Evolutionary conservation across 1,140 invertebrate genomes (phyloP).

Genomic region (Temnothorax curvispinosus): DNA sequence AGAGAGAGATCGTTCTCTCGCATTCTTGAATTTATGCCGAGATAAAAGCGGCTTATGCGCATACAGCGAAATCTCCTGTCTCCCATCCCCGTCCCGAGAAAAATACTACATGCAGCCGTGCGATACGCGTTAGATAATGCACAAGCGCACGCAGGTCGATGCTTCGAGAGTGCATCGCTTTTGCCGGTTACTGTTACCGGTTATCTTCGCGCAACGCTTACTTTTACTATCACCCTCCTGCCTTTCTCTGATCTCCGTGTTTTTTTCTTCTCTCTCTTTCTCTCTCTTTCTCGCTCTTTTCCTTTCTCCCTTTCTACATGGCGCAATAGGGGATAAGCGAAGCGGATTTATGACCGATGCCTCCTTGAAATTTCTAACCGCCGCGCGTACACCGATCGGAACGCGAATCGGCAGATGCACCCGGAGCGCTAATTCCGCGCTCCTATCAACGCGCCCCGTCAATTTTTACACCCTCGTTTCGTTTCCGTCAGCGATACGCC

Average conservation of each 20-base stretch:
- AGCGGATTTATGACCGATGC: not conserved
- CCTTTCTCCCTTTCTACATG: not conserved
- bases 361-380: slow-evolving; percentile 1
- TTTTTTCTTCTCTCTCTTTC: not conserved
- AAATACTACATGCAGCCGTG: not conserved
- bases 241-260: slow-evolving; percentile 14
- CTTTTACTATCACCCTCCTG: slow-evolving; percentile 23
- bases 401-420: not conserved
- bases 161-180: slow-evolving; percentile 18
- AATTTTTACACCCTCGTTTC: slow-evolving; percentile 13
- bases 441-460: slow-evolving; percentile 3
- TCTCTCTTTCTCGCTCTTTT: not conserved
- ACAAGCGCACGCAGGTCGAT: not conserved
- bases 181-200: not conserved
- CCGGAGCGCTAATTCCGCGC: slow-evolving; percentile 30
- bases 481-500: not conserved
- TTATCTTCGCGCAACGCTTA: slow-evolving; percentile 6
- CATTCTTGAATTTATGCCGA: slow-evolving; percentile 20
- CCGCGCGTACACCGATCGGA: not conserved
- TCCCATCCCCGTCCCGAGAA: not conserved
- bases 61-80: not conserved
- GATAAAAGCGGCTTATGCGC: not conserved
- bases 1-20: not conserved
- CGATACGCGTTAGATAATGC: slow-evolving; percentile 49
- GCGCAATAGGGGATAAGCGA: too few species aligned